Percentiles rank a stretch among this genome's conserved stretches.
Conservation (phyloP, 37 sponge, comb jelly and placozoan genomes). For the Cliona cf. orientalis region DNA sequence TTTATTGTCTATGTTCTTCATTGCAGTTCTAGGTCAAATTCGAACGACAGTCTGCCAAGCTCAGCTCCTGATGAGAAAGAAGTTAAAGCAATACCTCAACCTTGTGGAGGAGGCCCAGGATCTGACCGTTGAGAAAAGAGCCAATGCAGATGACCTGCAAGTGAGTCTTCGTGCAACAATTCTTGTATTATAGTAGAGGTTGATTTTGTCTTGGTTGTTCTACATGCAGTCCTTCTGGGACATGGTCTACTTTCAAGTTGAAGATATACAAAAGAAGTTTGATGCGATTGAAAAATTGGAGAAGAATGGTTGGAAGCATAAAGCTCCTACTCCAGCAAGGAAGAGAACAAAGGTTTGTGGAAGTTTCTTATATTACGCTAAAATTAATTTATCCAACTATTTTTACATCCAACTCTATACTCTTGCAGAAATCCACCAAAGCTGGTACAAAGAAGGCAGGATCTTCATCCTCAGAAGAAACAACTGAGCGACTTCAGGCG, state of each 20-base stretch:
- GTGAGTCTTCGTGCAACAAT: neutral
- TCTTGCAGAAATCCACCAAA: too few relatives aligned
- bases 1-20: neutral
- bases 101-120: conserved; percentile 67
- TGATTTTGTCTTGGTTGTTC: too few relatives aligned
- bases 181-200: neutral
- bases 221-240: conserved; percentile 85
- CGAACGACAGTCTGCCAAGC: conserved; percentile 73
- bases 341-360: neutral
- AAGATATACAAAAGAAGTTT: conserved; percentile 67
- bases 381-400: neutral
- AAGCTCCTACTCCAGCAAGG: conserved; percentile 10
- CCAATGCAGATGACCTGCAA: conserved; percentile 60
- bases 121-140: conserved; percentile 31
- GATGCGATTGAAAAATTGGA: conserved; percentile 39
- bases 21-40: conserved; percentile 71
- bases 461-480: neutral
- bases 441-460: neutral
- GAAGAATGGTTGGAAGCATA: conserved; percentile 52
- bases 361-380: neutral
- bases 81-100: conserved; percentile 72
- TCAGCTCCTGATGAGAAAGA: conserved; percentile 72
- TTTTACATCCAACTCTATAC: neutral
- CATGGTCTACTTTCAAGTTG: conserved; percentile 84
- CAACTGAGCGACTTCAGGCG: conserved; percentile 38